Base-by-base conservation (phyloP, 2,888 invertebrate species). In the Dicyrtomina minuta region DNA sequence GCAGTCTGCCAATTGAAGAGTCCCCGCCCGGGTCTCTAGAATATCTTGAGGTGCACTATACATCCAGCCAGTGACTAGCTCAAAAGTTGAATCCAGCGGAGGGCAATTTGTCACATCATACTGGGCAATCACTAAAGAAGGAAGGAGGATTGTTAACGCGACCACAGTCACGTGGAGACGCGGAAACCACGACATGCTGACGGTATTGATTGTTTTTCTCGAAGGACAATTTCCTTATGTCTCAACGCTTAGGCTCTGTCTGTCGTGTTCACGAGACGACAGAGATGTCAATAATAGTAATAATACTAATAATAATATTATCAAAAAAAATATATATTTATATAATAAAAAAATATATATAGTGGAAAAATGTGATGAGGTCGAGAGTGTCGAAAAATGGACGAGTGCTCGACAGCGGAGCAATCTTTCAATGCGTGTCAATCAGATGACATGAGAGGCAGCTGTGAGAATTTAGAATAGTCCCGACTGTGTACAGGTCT, bases 41-140 rank as follows among this genome's bases (percentile, higher is more conserved):
- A 81, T 85, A 80, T 81, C 86, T 72, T 83, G 82, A 66, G 81
- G 80, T 20, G 81, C 77, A 66, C 79, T 80, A 71, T 79, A 81
- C 73, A 81, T 81, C 76, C 79, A 81, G n/a, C 81, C 81, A 4
- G 81, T 81, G 53, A 81, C 78, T 49, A 81, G 76, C 72, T 81
- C 81, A 74, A 81, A 81, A n/a, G 80, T 80, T 17, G 79, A 72
- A 67, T 79, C 79, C 24, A 79, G 78, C 12, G 71, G 70, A 1
- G 79, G 76, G 68, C 79, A 79, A 53, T 77, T 73, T 17, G 70
- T 66, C n/a, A 75, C 86, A 86, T 91, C 84, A 62, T 78, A 78
- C 66, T 78, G 78, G 17, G 77, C 76, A 39, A 61, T 56, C 13
- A 70, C 70, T 60, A 71, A 26, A 3, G 24, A 13, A 62, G 20